Conservation (phyloP, 1,140 invertebrate species). For the Drosophila aff. region DNA sequence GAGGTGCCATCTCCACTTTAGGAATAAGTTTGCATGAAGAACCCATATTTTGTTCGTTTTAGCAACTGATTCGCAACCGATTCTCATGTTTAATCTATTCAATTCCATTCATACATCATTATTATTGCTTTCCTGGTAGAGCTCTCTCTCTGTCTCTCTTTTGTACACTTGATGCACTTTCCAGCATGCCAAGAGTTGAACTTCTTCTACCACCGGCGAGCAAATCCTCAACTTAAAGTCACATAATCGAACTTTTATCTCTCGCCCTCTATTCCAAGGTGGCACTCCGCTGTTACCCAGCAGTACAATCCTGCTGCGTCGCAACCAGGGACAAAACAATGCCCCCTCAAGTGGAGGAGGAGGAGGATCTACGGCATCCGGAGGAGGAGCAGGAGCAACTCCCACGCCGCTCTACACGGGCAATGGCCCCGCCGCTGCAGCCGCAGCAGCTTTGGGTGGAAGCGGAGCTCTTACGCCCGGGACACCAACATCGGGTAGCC, state of each 20-base stretch:
- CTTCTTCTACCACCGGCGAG: conserved; percentile 17
- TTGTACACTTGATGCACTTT: conserved; percentile 49
- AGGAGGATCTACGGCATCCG: conserved; percentile 13
- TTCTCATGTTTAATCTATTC: conserved; percentile 36
- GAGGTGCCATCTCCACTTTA: conserved; percentile 27
- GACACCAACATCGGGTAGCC: conserved; percentile 60
- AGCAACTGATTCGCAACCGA: conserved; percentile 48
- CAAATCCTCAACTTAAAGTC: not conserved
- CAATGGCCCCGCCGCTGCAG: conserved; percentile 32
- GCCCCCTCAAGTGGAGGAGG: conserved; percentile 23
- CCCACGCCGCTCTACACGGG: conserved; percentile 51
- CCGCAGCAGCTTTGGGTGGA: conserved; percentile 14
- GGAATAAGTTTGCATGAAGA: conserved; percentile 44
- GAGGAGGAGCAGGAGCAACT: conserved; percentile 22
- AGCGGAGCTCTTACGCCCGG: conserved; percentile 51
- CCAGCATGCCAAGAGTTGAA: conserved; percentile 68
- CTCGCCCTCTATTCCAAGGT: conserved; percentile 82
- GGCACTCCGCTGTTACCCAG: conserved; percentile 86
- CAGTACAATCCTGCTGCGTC: conserved; percentile 48
- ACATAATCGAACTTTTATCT: conserved; percentile 17
- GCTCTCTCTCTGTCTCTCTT: conserved; percentile 4
- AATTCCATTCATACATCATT: conserved; percentile 26
- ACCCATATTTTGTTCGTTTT: conserved; percentile 31
- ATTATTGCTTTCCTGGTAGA: conserved; percentile 47
- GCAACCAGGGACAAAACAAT: conserved; percentile 43